Conservation (phyloP, 2,797 vertebrate species). For the Lagorchestes hirsutus region DNA sequence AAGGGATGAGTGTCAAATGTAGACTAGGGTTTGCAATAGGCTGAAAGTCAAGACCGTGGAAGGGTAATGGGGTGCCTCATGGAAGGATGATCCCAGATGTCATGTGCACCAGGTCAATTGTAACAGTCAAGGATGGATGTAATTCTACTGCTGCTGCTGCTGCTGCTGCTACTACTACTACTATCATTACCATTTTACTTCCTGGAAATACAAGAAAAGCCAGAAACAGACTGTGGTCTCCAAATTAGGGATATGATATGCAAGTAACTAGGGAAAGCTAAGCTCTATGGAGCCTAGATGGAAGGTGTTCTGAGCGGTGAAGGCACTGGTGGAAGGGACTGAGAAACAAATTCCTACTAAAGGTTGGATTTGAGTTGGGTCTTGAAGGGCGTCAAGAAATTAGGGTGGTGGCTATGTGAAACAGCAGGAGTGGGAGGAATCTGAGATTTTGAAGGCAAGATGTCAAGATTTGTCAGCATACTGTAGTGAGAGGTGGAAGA, state of each 20-base stretch:
- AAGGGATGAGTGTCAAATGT: slow-evolving; percentile 36
- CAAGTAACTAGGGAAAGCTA: background rate
- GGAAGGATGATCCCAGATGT: background rate
- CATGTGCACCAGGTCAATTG: background rate
- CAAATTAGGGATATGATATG: background rate
- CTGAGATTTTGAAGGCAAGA: too few species aligned
- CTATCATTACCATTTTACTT: background rate
- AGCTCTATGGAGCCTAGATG: background rate
- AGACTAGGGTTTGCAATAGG: slow-evolving; percentile 52
- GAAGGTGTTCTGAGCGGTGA: background rate
- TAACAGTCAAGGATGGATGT: slow-evolving; percentile 37
- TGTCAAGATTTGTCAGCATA: background rate
- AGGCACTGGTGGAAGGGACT: too few species aligned
- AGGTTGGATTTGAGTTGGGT: background rate
- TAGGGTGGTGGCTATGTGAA: background rate
- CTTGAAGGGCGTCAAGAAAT: background rate
- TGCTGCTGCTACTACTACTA: background rate
- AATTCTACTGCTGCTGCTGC: background rate
- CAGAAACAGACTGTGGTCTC: background rate
- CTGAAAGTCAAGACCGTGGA: slow-evolving; percentile 3
- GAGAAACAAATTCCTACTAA: background rate
- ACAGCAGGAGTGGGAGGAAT: background rate
- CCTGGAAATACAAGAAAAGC: background rate
- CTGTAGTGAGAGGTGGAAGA: background rate
- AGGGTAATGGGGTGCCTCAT: slow-evolving; percentile 27